These are phyloP conservation scores for Alcis repandata DNA, from an alignment of 2,888 invertebrate genomes.

Conservation along the genomic window DNA sequence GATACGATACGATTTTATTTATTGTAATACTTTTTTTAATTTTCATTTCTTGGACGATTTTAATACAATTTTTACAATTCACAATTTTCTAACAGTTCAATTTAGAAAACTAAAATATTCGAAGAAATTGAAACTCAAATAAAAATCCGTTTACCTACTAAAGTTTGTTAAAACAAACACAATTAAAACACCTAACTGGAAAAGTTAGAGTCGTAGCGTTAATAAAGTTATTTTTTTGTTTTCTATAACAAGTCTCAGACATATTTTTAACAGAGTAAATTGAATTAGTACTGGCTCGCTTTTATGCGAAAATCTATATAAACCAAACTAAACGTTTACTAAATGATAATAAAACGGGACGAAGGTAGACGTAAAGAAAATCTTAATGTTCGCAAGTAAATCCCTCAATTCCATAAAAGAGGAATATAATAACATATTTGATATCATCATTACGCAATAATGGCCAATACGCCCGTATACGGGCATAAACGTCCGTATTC, in stretches of 20 bases:
- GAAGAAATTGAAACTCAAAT: slow-evolving; percentile 15
- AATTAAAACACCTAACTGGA: slow-evolving; percentile 39
- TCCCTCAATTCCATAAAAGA: slow-evolving; percentile 46
- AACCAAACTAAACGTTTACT: neutral
- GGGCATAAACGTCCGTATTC: slow-evolving; percentile 51
- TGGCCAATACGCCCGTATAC: slow-evolving; percentile 44
- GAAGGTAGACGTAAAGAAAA: slow-evolving; percentile 22
- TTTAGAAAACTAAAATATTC: slow-evolving; percentile 6
- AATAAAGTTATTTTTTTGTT: slow-evolving; percentile 13
- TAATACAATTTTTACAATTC: neutral
- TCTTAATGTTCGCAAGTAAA: slow-evolving; percentile 29
- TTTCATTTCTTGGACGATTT: no score
- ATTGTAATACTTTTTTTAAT: no score
- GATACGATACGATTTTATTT: neutral
- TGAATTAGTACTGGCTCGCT: neutral
- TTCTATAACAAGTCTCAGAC: neutral
- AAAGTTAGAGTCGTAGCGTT: slow-evolving; percentile 26
- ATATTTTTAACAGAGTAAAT: neutral
- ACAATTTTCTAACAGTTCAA: neutral
- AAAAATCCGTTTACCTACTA: slow-evolving; percentile 18
- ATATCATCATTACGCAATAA: slow-evolving; percentile 48
- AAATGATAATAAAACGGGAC: slow-evolving; percentile 30
- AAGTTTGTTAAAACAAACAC: slow-evolving; percentile 36
- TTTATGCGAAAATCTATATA: neutral
- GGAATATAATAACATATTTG: slow-evolving; percentile 45